These are phyloP conservation scores for Salvelinus sp. DNA, from an alignment of 2,113 vertebrate species.

Conservation along the genomic window DNA sequence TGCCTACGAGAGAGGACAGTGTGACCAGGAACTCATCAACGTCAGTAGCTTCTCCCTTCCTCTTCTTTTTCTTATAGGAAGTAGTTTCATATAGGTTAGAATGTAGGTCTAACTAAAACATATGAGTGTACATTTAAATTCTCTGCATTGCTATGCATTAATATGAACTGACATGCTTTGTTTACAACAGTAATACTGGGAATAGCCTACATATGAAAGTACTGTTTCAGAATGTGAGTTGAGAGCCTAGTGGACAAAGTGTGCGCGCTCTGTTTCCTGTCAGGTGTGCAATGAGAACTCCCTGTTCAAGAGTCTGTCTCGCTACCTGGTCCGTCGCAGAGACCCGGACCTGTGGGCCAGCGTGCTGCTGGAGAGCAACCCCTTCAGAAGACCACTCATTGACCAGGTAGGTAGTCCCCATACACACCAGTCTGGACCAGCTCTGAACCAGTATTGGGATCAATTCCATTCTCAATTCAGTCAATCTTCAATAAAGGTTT, in stretches of 20 bases:
- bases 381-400: constrained; percentile 90
- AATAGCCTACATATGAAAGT: no score
- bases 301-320: constrained; percentile 97
- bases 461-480: no score
- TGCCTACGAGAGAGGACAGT: constrained; percentile 95
- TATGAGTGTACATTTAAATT: no score
- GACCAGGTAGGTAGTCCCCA: constrained; percentile 82
- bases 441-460: no score
- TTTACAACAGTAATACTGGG: no score
- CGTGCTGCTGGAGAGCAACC: constrained; percentile 92
- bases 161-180: no score
- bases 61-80: neutral
- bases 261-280: neutral
- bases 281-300: constrained; percentile 99
- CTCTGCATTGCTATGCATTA: no score
- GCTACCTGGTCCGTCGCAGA: constrained; percentile 93
- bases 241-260: neutral
- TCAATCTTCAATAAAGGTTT: no score
- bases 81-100: neutral
- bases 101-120: no score
- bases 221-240: no score
- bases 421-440: no score
- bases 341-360: constrained; percentile 96
- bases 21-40: constrained; percentile 94
- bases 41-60: constrained; percentile 64